A percentile compares a stretch with the other conserved stretches of the same genome.
Conservation (phyloP, 2,797 vertebrate genomes). For the Macrochelys suwanniensis region DNA sequence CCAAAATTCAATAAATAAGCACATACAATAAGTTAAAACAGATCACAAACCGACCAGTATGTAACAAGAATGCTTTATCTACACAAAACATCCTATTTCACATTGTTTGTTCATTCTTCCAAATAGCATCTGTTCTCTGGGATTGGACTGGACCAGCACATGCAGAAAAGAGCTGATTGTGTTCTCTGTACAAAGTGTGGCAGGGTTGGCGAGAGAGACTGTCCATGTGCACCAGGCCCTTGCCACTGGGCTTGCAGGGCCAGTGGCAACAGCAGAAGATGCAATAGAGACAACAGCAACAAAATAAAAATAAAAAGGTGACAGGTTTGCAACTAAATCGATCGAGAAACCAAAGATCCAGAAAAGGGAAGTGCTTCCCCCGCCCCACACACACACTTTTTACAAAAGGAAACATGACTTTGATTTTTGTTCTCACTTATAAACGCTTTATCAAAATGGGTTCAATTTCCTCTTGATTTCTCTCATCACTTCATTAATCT, state of each 20-base stretch:
- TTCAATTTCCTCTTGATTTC: conserved; percentile 44
- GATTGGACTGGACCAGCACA: conserved; percentile 90
- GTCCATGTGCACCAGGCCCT: conserved; percentile 77
- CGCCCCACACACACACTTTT: background rate
- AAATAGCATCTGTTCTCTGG: conserved; percentile 85
- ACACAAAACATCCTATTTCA: conserved; percentile 98
- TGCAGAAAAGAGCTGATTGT: conserved; percentile 88
- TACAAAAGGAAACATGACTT: conserved; percentile 51
- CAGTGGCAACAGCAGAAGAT: conserved; percentile 75
- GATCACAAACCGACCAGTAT: conserved; percentile 96
- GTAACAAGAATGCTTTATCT: conserved; percentile 96
- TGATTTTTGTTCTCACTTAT: conserved; percentile 54
- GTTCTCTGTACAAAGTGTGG: conserved; percentile 83
- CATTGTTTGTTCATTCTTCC: conserved; percentile 87
- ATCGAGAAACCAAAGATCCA: conserved; percentile 66
- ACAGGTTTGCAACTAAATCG: conserved; percentile 67
- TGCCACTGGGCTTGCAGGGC: conserved; percentile 73
- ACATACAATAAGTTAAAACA: conserved; percentile 95
- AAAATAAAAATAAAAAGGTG: conserved; percentile 73
- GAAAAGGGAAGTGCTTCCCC: conserved; percentile 64
- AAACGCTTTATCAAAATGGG: conserved; percentile 77
- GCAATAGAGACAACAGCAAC: conserved; percentile 74
- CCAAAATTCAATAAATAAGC: conserved; percentile 93
- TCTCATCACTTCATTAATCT: conserved; percentile 11
- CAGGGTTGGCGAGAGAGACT: conserved; percentile 73